Evolutionary conservation across 1,140 invertebrate species (phyloP).

Genomic region (Drosophila kurseongensis): DNA sequence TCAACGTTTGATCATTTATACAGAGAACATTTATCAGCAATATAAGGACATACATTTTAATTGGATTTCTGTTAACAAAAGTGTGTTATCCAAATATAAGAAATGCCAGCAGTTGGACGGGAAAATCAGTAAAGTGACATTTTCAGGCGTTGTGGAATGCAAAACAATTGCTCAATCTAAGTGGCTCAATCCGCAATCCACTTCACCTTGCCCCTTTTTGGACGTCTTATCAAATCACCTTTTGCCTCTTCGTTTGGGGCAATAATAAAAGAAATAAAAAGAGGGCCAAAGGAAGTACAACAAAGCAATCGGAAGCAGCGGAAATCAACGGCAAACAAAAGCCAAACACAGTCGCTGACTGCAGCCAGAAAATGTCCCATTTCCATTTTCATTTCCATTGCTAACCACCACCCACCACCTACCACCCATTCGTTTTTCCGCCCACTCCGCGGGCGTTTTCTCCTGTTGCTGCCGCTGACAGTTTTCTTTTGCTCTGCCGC

Average conservation of each 20-base stretch:
- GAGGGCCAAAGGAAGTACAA: conserved; percentile 60
- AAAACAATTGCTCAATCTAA: conserved; percentile 45
- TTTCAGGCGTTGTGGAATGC: conserved; percentile 19
- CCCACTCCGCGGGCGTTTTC: conserved; percentile 39
- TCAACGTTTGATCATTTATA: no score
- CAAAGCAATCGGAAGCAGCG: conserved; percentile 77
- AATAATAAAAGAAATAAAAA: conserved; percentile 34
- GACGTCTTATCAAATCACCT: conserved; percentile 46
- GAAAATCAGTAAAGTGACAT: conserved; percentile 24
- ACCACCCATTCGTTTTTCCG: not conserved
- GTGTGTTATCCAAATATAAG: not conserved
- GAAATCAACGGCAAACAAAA: conserved; percentile 78
- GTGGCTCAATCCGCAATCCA: conserved; percentile 33
- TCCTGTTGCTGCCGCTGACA: conserved; percentile 69
- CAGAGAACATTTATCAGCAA: no score
- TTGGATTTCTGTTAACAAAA: not conserved
- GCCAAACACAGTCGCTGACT: conserved; percentile 44
- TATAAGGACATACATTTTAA: not conserved
- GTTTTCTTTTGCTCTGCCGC: conserved; percentile 65
- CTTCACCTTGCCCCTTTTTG: conserved; percentile 4
- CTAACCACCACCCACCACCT: not conserved
- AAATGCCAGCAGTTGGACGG: not conserved
- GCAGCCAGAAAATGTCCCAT: conserved; percentile 36
- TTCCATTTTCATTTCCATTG: conserved; percentile 12
- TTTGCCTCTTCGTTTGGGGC: conserved; percentile 31